Evolutionary conservation across 2,797 vertebrate species (phyloP).

Genomic region (Cichlasoma orientale): DNA sequence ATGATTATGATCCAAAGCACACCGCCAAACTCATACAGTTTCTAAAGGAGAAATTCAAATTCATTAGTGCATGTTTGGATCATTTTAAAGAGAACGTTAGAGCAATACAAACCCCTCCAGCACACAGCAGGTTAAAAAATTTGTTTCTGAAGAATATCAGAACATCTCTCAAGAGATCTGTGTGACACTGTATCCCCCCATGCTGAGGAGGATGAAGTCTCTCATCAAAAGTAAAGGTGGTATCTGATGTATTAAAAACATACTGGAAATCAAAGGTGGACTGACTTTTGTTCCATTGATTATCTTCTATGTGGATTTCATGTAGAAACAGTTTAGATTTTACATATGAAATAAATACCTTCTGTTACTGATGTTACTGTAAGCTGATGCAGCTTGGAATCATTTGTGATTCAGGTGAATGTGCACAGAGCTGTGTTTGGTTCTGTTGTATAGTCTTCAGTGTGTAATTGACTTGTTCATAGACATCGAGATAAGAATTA

Average conservation of each 20-base stretch:
- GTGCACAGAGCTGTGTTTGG: background rate
- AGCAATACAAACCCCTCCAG: background rate
- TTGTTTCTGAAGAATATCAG: no score
- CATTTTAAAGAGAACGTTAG: background rate
- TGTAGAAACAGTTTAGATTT: background rate
- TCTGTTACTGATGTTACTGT: no score
- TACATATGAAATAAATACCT: accelerated
- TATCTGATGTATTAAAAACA: no score
- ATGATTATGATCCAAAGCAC: background rate
- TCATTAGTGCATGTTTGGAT: background rate
- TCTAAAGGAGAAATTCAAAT: background rate
- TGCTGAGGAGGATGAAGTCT: no score
- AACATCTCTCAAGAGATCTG: no score
- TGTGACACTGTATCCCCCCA: no score
- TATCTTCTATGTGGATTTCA: background rate
- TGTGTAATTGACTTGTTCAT: background rate
- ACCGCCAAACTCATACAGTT: background rate
- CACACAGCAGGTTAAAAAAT: background rate
- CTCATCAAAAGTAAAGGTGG: no score
- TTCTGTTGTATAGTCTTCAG: background rate
- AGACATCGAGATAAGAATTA: background rate
- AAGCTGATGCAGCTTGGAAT: no score
- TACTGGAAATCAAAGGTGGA: no score
- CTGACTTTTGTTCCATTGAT: background rate
- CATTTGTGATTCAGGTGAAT: no score